A percentile compares a stretch with the other conserved stretches of the same genome.
Conservation (phyloP, 1,140 invertebrate species). For the Hyles euphorbiae region DNA sequence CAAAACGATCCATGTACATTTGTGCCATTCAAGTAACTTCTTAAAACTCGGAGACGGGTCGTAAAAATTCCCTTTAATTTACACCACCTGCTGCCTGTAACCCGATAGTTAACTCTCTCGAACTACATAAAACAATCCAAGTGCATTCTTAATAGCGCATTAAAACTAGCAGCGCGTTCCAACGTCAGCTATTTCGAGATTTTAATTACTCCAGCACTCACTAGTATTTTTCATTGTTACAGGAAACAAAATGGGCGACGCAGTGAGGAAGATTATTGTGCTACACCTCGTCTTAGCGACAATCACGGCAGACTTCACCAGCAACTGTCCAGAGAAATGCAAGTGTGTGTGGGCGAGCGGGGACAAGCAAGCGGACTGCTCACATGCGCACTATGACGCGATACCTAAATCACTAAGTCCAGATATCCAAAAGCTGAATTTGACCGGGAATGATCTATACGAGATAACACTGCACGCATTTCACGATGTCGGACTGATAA, state of each 20-base stretch:
- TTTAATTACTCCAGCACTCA: conserved; percentile 31
- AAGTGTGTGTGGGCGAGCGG: conserved; percentile 88
- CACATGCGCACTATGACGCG: conserved; percentile 77
- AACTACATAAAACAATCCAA: conserved; percentile 25
- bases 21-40: too few relatives aligned
- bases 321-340: conserved; percentile 76
- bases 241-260: conserved; percentile 46
- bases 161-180: conserved; percentile 33
- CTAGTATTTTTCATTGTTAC: conserved; percentile 44
- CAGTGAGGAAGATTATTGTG: conserved; percentile 29
- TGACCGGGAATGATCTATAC: conserved; percentile 83
- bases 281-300: conserved; percentile 35
- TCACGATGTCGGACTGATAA: conserved; percentile 80
- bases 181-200: conserved; percentile 38
- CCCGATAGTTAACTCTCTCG: conserved; percentile 10
- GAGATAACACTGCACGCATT: conserved; percentile 82
- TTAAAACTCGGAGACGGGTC: too few relatives aligned
- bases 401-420: conserved; percentile 83
- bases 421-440: conserved; percentile 86
- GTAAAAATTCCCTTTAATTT: background rate
- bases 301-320: conserved; percentile 56
- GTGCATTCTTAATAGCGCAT: conserved; percentile 34
- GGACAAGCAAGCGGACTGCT: conserved; percentile 88
- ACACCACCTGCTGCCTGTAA: background rate
- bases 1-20: too few relatives aligned